phyloP scores from a whole-genome alignment of 2,888 invertebrate species.

The Andrena hattorfiana region DNA sequence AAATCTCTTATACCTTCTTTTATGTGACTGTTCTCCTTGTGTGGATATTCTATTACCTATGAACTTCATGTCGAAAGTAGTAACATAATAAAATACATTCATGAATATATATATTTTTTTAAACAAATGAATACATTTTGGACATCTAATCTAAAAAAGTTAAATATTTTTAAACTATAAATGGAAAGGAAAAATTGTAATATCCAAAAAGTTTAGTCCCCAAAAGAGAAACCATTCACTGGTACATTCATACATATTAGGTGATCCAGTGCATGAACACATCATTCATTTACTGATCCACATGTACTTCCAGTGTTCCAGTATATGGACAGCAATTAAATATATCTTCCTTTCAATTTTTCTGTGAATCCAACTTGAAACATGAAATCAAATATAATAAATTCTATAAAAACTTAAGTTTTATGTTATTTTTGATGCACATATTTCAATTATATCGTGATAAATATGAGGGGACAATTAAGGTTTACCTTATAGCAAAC shows the following conservation, averaged over 20 bases:
- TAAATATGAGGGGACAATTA: neutral
- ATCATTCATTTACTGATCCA: conserved; percentile 3
- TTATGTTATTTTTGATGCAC: neutral
- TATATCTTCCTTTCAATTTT: conserved; percentile 1
- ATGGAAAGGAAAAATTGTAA: no score
- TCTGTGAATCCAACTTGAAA: conserved; percentile 2
- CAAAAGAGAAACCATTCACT: conserved; percentile 3
- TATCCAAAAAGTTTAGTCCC: neutral
- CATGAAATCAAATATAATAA: neutral
- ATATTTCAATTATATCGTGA: no score
- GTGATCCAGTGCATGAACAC: neutral
- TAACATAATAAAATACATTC: no score
- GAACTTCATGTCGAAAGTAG: no score
- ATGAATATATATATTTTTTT: no score
- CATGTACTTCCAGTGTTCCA: neutral
- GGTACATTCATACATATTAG: neutral
- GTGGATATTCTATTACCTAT: no score
- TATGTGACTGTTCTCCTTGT: no score
- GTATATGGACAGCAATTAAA: conserved; percentile 7
- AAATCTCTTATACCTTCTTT: no score
- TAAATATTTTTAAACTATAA: no score
- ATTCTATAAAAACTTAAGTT: neutral
- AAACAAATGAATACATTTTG: no score
- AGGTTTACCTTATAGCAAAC: neutral
- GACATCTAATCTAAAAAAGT: no score